A percentile compares a stretch with the other conserved stretches of the same genome.
Evolutionary conservation across 2,888 invertebrate species (phyloP).

Genomic region (Cheilosia vulpina): DNA sequence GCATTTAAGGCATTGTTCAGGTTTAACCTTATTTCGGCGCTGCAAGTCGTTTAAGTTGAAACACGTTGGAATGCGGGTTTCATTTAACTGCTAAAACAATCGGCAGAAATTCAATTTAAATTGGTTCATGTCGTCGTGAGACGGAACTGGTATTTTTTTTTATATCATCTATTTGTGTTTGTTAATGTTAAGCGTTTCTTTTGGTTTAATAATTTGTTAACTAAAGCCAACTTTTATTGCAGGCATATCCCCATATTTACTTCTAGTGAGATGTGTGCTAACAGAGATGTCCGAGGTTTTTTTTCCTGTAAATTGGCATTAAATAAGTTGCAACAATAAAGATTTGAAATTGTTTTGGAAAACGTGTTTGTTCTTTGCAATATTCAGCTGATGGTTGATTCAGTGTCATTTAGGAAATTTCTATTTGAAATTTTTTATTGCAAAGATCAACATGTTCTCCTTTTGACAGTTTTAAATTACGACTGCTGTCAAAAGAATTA

Average conservation of each 20-base stretch:
- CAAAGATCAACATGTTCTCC: constrained; percentile 42
- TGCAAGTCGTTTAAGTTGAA: constrained; percentile 5
- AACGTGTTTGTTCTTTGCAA: constrained; percentile 47
- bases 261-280: background rate
- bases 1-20: background rate
- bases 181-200: constrained; percentile 1
- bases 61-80: constrained; percentile 50
- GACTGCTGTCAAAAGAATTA: constrained; percentile 19
- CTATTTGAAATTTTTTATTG: constrained; percentile 4
- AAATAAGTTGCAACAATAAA: constrained; percentile 37
- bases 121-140: background rate
- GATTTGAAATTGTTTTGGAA: background rate
- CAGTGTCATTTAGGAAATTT: background rate
- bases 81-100: constrained; percentile 12
- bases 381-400: background rate
- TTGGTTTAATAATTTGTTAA: background rate
- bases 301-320: background rate
- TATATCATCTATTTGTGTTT: background rate
- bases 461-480: background rate
- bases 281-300: background rate
- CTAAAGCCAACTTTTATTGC: constrained; percentile 29
- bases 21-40: constrained; percentile 4
- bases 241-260: constrained; percentile 25
- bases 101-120: constrained; percentile 1
- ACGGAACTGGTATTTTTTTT: constrained; percentile 4